These are phyloP conservation scores for Charaxes varanes DNA, from an alignment of 1,140 invertebrate genomes.

Conservation along the genomic window DNA sequence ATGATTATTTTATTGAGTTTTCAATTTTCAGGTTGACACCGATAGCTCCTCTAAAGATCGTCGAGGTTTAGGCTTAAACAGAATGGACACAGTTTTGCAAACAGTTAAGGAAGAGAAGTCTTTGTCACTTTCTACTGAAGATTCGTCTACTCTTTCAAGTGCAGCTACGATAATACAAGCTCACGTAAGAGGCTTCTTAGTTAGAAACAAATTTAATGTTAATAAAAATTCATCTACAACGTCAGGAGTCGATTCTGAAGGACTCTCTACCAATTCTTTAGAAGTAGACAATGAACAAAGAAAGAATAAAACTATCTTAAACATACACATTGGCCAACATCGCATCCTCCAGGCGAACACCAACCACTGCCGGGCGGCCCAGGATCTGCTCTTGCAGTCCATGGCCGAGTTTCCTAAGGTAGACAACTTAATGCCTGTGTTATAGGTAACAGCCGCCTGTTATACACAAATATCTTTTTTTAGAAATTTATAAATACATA, in stretches of 20 bases:
- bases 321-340: conserved; percentile 65
- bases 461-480: no score
- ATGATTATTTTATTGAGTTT: conserved; percentile 1
- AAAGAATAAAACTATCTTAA: conserved; percentile 58
- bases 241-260: conserved; percentile 47
- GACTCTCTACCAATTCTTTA: conserved; percentile 30
- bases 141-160: conserved; percentile 61
- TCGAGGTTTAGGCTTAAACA: conserved; percentile 40
- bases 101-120: conserved; percentile 69
- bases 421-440: no score
- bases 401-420: no score
- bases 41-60: conserved; percentile 38
- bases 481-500: no score
- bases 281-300: conserved; percentile 37
- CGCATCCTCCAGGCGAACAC: no score
- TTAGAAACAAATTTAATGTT: conserved; percentile 48
- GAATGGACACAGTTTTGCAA: conserved; percentile 65
- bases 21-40: conserved; percentile 30
- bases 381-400: no score
- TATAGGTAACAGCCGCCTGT: no score
- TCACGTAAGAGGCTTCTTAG: conserved; percentile 57
- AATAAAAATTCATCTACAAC: conserved; percentile 46
- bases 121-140: conserved; percentile 62
- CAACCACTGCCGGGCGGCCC: no score
- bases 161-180: conserved; percentile 65